These are phyloP conservation scores for Sturmia bella DNA, from an alignment of 2,888 invertebrate species.

Conservation along the genomic window DNA sequence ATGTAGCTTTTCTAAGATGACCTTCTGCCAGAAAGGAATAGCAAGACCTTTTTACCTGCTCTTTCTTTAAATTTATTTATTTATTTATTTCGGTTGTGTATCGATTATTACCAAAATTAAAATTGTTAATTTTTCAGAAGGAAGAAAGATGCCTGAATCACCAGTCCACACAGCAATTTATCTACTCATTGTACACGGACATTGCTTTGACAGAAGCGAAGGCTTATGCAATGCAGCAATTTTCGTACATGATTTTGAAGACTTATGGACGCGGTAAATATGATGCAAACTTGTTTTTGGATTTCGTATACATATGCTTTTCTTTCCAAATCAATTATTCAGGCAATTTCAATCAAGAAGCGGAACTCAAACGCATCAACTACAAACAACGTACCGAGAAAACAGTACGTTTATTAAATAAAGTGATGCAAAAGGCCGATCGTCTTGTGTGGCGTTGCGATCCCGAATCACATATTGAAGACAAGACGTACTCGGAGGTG, in stretches of 20 bases:
- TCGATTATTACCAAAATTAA: too few relatives aligned
- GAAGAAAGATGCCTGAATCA: conserved; percentile 87
- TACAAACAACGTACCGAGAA: conserved; percentile 86
- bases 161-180: conserved; percentile 91
- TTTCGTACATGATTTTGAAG: conserved; percentile 92
- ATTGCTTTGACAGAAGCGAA: conserved; percentile 92
- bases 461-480: conserved; percentile 84
- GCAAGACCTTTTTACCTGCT: too few relatives aligned
- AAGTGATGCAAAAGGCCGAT: conserved; percentile 86
- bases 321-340: conserved; percentile 42
- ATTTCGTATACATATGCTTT: too few relatives aligned
- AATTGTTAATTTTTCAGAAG: conserved; percentile 73
- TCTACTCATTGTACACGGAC: conserved; percentile 90
- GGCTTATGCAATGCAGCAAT: conserved; percentile 94
- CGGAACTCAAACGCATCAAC: conserved; percentile 85
- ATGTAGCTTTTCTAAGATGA: too few relatives aligned
- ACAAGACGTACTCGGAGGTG: conserved; percentile 88
- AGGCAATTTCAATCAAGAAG: conserved; percentile 90
- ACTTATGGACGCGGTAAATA: conserved; percentile 88
- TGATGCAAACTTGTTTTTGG: not conserved
- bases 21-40: too few relatives aligned
- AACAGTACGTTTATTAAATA: conserved; percentile 86
- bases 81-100: too few relatives aligned
- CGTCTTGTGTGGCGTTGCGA: conserved; percentile 90
- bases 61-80: too few relatives aligned